Base-by-base conservation (phyloP, 2,888 invertebrate genomes). In the Cynaeus angustus region DNA sequence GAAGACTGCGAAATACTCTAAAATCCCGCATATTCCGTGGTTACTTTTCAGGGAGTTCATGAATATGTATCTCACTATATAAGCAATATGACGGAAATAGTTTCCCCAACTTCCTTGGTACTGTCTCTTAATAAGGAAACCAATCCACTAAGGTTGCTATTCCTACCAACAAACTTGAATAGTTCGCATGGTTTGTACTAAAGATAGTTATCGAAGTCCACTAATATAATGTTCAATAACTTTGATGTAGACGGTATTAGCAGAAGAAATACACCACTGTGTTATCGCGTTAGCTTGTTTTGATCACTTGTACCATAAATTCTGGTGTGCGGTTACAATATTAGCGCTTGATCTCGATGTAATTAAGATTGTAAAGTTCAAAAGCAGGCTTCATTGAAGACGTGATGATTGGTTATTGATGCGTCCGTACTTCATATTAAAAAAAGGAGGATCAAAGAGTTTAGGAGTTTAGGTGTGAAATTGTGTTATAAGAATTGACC, bases 331-430 rank as follows among this genome's bases (percentile, higher is more conserved):
- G 56, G 56, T 56, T 56, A 43, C 56, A 41, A 28, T 38, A 13
- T 12, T 33, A 5, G 55, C 55, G 33, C 43, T 56, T 56, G 56
- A 56, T 56, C 56, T 56, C 9, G 56, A 56, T 56, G 41, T 56
- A 56, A 56, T 56, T 56, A 56, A 56, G 41, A 43, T 56, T 43
- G 21, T 56, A 43, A 43, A 43, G 16, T 56, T 43, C 43, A 56
- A 43, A 41, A 56, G 56, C 56, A 43, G 56, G 55, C 37, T 14
- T 21, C 38, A 8, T 12, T 28, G 16, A 55, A 38, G 37, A 33
- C 41, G 56, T 28, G 56, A 38, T 38, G 38, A 55, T 55, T 38
- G 55, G 12, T 38, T 37, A 55, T 55, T 55, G 55, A 55, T 38
- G 38, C 37, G 55, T 55, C 55, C 55, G 55, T n/a, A 37, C 16